These are phyloP conservation scores for Dryococelus australis DNA, from an alignment of 2,888 invertebrate species.

Conservation along the genomic window DNA sequence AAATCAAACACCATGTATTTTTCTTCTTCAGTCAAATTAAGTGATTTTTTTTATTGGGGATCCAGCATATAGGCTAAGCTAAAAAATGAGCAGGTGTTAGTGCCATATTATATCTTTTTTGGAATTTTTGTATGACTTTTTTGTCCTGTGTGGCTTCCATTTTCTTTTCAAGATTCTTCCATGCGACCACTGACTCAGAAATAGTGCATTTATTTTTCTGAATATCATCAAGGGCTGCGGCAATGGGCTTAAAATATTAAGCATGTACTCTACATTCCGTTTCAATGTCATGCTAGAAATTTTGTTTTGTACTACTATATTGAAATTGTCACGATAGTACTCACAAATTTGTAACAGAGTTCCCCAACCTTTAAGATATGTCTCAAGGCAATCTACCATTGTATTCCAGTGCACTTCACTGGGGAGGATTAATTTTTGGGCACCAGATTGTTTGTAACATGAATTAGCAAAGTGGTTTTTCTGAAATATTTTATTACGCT, in stretches of 20 bases:
- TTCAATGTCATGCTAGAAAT: neutral
- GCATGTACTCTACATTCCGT: neutral
- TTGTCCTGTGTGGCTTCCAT: constrained; percentile 17
- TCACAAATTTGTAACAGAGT: neutral
- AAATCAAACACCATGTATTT: neutral
- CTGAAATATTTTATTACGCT: neutral
- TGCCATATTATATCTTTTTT: constrained; percentile 22
- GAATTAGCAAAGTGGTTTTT: constrained; percentile 24
- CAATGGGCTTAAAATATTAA: neutral
- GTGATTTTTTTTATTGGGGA: constrained; percentile 3
- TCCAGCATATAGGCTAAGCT: constrained; percentile 28
- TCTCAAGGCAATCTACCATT: neutral
- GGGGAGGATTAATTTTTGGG: neutral
- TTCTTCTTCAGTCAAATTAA: neutral
- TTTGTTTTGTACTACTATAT: neutral
- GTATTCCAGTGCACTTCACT: neutral
- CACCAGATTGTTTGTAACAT: constrained; percentile 19
- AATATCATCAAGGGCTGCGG: neutral
- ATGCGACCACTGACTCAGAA: neutral
- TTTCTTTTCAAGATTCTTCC: neutral
- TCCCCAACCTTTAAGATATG: neutral
- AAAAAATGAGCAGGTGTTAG: neutral
- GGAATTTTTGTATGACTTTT: neutral
- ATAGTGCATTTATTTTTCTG: neutral
- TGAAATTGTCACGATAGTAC: neutral